Evolutionary conservation across 2,797 vertebrate genomes (phyloP), one percentile per base, ranked within the genome.

Genomic region (Tokudaia muenninki): DNA sequence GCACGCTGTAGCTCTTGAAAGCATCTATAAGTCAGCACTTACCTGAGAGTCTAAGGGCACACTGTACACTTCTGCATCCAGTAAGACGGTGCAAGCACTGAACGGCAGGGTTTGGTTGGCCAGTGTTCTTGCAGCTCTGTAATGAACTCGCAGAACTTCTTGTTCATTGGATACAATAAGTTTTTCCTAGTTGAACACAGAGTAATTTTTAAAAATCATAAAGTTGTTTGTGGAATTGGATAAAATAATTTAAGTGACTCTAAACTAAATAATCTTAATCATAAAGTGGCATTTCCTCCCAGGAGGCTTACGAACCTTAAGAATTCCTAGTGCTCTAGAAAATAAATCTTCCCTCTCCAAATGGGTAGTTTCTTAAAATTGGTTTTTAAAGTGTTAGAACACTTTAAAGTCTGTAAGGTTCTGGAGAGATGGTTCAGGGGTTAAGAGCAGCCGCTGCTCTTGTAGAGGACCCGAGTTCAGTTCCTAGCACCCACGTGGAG

Each of bases 81-180:
- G 96, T 89, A 99, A 98, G 96, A 99, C 99, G 0, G 99, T 99
- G 95, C 99, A 99, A 96, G 99, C 99, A 98, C 99, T 99, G 98
- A 99, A 99, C 11, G 99, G 99, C 96, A 99, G 99, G 8, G 99
- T 99, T 98, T 99, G 99, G 98, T 99, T 99, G 96, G 99, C 99
- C 97, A 99, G 98, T 47, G 99, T 99, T 98, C 99, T 99, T 1
- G 99, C 99, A 61, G 99, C 99, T 98, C 99, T 99, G 97, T 99
- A 99, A 98, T 99, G 99, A 97, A 99, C 99, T 90, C 99, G 98
- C 9, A 99, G 97, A 98, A 99, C 99, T 98, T 99, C 99, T 98
- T 99, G 99, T 96, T 99, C 99, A 0, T 99, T 99, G 65, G 99
- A 99, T 97, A 99, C 99, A 80, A 99, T 99, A 91, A 99, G 99